These are phyloP conservation scores for Saccostrea cuccullata DNA, from an alignment of 1,140 invertebrate genomes.

Conservation along the genomic window DNA sequence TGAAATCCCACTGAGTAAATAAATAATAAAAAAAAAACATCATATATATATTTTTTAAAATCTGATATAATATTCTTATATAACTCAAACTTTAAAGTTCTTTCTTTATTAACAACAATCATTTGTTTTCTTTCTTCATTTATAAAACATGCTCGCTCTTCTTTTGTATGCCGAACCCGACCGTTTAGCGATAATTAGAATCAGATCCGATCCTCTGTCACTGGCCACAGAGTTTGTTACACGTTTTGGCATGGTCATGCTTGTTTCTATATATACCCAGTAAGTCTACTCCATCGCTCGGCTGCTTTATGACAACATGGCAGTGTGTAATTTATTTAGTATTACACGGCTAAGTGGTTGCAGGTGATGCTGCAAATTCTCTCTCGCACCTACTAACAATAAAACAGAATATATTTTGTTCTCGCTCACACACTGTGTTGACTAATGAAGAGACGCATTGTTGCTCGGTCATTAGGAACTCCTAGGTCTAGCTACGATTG, in stretches of 20 bases:
- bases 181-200: slow-evolving; percentile 19
- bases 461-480: not conserved
- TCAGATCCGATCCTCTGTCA: not conserved
- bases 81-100: no score
- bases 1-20: no score
- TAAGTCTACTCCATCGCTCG: not conserved
- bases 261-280: not conserved
- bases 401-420: slow-evolving; percentile 23
- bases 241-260: slow-evolving; percentile 27
- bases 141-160: not conserved
- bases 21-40: no score
- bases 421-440: not conserved
- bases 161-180: slow-evolving; percentile 1
- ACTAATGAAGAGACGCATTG: not conserved
- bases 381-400: slow-evolving; percentile 31
- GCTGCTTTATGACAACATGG: slow-evolving; percentile 24
- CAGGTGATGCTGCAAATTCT: slow-evolving; percentile 15
- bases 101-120: not conserved
- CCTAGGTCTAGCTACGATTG: not conserved
- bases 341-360: slow-evolving; percentile 27
- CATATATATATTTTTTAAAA: no score
- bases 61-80: no score
- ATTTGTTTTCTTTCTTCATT: slow-evolving; percentile 12
- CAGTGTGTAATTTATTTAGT: slow-evolving; percentile 29
- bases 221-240: not conserved